Evolutionary conservation across 2,797 vertebrate genomes (phyloP).

Genomic region (Arrhamphus sclerolepis): DNA sequence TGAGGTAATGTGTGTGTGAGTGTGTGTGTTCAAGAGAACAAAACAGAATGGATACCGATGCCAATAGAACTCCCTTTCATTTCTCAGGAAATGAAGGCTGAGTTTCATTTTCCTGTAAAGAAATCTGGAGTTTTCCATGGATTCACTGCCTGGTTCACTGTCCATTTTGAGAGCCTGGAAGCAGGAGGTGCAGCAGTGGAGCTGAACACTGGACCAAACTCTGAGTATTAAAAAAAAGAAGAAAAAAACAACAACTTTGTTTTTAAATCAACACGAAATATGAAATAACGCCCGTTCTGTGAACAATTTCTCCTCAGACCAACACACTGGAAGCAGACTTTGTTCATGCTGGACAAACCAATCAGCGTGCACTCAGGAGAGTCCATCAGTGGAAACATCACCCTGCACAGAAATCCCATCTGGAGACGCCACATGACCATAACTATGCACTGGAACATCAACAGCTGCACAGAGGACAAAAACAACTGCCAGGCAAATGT

Average conservation of each 20-base stretch:
- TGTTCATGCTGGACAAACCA: conserved; percentile 85
- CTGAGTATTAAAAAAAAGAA: conserved; percentile 70
- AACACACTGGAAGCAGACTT: conserved; percentile 88
- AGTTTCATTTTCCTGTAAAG: conserved; percentile 71
- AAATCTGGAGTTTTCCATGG: conserved; percentile 80
- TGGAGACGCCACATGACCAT: conserved; percentile 87
- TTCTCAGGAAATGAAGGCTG: conserved; percentile 72
- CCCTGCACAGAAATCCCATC: conserved; percentile 79
- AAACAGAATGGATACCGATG: fast-evolving
- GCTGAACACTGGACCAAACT: conserved; percentile 81
- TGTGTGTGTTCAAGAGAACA: too few relatives aligned
- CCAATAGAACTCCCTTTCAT: conserved; percentile 40
- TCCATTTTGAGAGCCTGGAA: conserved; percentile 78
- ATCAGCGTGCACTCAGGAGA: conserved; percentile 69
- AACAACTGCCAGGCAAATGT: conserved; percentile 61
- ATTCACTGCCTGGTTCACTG: conserved; percentile 81
- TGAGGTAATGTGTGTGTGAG: conserved; percentile 56
- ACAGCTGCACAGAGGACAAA: conserved; percentile 50
- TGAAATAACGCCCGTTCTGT: neutral
- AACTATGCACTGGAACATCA: conserved; percentile 79
- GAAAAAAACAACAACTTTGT: neutral
- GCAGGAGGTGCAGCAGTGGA: conserved; percentile 64
- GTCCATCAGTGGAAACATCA: conserved; percentile 70
- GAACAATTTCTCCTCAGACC: conserved; percentile 54
- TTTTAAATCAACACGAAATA: neutral